These are phyloP conservation scores for Yponomeuta evonymella DNA, from an alignment of 2,888 invertebrate species.

Conservation along the genomic window DNA sequence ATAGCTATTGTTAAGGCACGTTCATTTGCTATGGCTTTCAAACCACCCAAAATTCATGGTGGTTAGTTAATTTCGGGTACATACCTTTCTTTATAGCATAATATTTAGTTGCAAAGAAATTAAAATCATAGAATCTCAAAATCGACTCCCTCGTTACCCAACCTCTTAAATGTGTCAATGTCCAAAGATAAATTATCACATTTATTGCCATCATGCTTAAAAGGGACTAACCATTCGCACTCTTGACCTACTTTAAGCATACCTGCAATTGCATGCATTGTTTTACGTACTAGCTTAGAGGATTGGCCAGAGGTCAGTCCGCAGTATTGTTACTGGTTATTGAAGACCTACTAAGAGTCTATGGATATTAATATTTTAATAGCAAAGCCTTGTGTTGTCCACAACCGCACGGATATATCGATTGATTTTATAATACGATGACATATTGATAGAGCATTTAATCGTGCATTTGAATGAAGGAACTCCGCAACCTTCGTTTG, in stretches of 20 bases:
- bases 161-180: neutral
- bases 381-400: neutral
- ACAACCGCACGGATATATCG: neutral
- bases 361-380: neutral
- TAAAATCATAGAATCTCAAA: no score
- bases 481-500: no score
- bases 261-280: neutral
- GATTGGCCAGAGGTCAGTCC: neutral
- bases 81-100: no score
- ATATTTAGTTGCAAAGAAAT: no score
- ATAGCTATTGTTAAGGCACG: no score
- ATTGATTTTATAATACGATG: neutral
- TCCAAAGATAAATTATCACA: neutral
- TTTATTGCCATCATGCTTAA: no score
- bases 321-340: neutral
- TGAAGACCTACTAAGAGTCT: neutral
- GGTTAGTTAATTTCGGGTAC: no score
- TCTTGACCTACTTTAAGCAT: neutral
- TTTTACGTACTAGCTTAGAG: neutral
- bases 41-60: no score
- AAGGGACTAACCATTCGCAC: neutral
- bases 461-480: neutral
- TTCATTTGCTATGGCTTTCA: no score
- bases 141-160: neutral
- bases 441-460: neutral